Conservation (phyloP, 2,113 vertebrate genomes). For the Oryzias javanicus region DNA sequence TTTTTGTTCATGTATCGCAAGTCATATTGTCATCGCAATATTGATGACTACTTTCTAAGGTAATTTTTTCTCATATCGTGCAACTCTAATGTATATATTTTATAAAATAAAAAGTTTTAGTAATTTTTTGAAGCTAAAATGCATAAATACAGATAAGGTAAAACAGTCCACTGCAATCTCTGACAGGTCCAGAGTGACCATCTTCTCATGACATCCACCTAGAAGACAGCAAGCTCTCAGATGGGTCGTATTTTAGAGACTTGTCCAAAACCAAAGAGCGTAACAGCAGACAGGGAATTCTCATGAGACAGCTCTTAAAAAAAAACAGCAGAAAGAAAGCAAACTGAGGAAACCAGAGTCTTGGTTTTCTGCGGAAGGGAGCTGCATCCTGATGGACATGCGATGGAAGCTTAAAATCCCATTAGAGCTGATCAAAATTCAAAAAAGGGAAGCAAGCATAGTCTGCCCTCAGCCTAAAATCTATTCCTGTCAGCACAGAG, state of each 20-base stretch:
- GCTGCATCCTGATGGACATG: constrained; percentile 53
- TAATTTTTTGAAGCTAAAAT: too few species aligned
- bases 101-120: too few species aligned
- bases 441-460: constrained; percentile 44
- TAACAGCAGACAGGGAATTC: constrained; percentile 1
- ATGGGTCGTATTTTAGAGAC: background rate
- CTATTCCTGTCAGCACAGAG: constrained; percentile 65
- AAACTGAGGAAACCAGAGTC: constrained; percentile 20
- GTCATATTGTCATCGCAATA: too few species aligned
- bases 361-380: constrained; percentile 28
- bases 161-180: background rate
- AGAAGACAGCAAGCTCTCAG: constrained; percentile 22
- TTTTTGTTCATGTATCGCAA: too few species aligned
- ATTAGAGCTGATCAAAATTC: constrained; percentile 66
- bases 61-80: too few species aligned
- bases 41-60: too few species aligned
- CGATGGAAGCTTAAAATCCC: constrained; percentile 61
- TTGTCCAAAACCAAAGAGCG: background rate
- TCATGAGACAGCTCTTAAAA: constrained; percentile 22
- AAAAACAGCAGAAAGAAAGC: constrained; percentile 1
- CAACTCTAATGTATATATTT: too few species aligned
- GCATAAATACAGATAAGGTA: background rate
- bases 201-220: constrained; percentile 12
- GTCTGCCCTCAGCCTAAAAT: constrained; percentile 57
- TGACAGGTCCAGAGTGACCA: constrained; percentile 14